Base-by-base conservation (phyloP, 1,140 invertebrate genomes). In the Araneus ventricosus region DNA sequence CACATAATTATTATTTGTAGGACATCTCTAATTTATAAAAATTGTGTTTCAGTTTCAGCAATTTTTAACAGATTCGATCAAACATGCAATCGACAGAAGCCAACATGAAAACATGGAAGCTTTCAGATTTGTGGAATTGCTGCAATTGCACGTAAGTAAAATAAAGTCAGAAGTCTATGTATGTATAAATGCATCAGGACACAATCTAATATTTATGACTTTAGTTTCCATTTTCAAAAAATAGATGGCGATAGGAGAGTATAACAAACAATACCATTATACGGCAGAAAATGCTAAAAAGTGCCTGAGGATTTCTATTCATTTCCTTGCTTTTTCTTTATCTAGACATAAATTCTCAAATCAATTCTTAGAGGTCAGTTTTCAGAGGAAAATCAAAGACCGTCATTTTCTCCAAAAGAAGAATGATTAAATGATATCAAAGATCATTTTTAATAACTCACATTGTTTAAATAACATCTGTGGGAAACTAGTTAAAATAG, bases 101-200 rank as follows among this genome's bases (percentile, higher is more conserved):
- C 75, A 59, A n/a, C 75, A 59, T 5, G 67, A 63, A 17, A 41
- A 94, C 61, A 87, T 89, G 37, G 87, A 85, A 30, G 41, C 93
- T 24, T 93, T 94, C 10, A 75, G 94, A 87, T 95, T 95, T 87
- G 45, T 95, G 22, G 94, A 95, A 61, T 87, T 95, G 1, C 90
- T 95, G 57, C 95, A 95, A 89, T 67, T 94, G 7, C 94, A 95
- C 75, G 94, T 95, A 93, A 94, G 34, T 37, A 30, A 67, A 8
- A 22, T 63, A 27, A 7, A 27, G 7, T 4, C n/a, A 30, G 10
- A 20, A 20, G 20, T 34, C 5, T 4, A 3, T 22, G 10, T 17
- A 34, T 37, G 10, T 61, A 14, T 3, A 75, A 24, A 63, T 1
- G 6, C 63, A 67, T 63, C 8, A 63, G 0, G 7, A 63, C 22